Evolutionary conservation across 2,113 vertebrate species (phyloP).

Genomic region (Equus przewalskii): DNA sequence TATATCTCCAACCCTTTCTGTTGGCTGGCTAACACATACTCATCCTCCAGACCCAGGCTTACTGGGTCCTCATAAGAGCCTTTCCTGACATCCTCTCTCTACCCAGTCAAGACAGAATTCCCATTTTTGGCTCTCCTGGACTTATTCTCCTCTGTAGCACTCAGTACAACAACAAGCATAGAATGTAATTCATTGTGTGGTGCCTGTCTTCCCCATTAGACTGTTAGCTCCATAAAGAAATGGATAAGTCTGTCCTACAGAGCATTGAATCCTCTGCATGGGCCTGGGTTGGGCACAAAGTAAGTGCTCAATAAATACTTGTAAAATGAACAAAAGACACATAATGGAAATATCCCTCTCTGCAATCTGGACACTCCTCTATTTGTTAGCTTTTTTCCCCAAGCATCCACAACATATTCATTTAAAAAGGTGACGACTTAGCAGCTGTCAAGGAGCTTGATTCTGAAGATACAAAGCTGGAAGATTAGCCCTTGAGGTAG

Average conservation of each 20-base stretch:
- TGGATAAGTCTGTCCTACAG: not conserved
- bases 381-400: not conserved
- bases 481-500: not conserved
- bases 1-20: too few species aligned
- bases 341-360: not conserved
- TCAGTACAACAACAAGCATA: not conserved
- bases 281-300: not conserved
- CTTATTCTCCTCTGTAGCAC: not conserved
- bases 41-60: not conserved
- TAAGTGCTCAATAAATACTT: not conserved
- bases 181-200: too few species aligned
- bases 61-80: not conserved
- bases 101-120: not conserved
- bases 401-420: not conserved
- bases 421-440: not conserved
- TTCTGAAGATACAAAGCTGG: not conserved
- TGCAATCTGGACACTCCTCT: too few species aligned
- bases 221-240: not conserved
- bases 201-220: not conserved
- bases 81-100: not conserved
- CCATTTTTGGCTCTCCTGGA: not conserved
- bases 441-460: not conserved
- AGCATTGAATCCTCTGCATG: not conserved
- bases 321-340: not conserved
- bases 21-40: not conserved